A percentile compares a stretch with the other conserved stretches of the same genome.
Evolutionary conservation across 2,888 invertebrate species (phyloP).

Genomic region (Prosopocoilus inquinatus): DNA sequence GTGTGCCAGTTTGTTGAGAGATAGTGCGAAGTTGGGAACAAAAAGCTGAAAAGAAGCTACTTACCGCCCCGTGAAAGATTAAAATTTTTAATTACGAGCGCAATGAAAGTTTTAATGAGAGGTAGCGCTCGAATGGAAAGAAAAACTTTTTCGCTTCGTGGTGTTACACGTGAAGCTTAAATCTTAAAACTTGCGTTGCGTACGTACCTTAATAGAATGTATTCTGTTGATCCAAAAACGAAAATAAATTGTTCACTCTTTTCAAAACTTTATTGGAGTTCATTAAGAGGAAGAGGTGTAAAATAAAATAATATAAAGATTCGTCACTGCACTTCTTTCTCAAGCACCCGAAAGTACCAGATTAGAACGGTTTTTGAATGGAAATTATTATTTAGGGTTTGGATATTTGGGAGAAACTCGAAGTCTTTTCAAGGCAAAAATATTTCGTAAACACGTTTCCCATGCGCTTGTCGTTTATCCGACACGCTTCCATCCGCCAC

Average conservation of each 20-base stretch:
- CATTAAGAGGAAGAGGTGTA: too few relatives aligned
- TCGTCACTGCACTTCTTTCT: too few relatives aligned
- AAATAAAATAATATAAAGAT: too few relatives aligned
- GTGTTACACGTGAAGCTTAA: too few relatives aligned
- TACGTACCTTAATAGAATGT: too few relatives aligned
- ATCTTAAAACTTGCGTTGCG: too few relatives aligned
- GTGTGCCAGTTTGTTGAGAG: conserved; percentile 22
- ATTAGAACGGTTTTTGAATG: too few relatives aligned
- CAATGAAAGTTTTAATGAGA: conserved; percentile 32
- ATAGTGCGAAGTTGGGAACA: conserved; percentile 17
- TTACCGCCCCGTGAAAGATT: conserved; percentile 30
- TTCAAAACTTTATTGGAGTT: too few relatives aligned
- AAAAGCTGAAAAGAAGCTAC: conserved; percentile 25
- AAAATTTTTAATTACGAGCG: conserved; percentile 32
- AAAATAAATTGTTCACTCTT: too few relatives aligned
- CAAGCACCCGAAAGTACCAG: too few relatives aligned
- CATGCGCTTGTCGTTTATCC: conserved; percentile 15
- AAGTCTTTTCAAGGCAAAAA: not conserved
- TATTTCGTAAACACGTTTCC: conserved; percentile 18
- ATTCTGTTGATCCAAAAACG: too few relatives aligned
- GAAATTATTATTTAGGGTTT: not conserved
- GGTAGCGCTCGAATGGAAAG: not conserved
- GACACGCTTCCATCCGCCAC: conserved; percentile 18
- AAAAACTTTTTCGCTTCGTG: too few relatives aligned
- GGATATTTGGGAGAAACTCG: not conserved